Base-by-base conservation (phyloP, 2,113 vertebrate species). In the Oreochromis spilurus region DNA sequence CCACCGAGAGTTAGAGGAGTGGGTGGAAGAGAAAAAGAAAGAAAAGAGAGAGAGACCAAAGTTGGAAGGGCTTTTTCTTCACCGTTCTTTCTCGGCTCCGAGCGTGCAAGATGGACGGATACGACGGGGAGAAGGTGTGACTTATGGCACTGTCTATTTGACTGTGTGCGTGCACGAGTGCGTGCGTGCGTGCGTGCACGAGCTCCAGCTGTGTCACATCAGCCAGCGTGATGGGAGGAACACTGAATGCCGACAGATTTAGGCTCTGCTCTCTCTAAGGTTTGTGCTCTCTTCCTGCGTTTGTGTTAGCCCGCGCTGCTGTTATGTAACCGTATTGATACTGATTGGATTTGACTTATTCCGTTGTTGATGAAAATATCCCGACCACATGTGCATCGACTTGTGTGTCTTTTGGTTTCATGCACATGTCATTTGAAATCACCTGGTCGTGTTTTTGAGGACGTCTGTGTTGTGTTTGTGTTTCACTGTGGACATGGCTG, bases 1-100 rank as follows among this genome's bases (percentile, higher is more conserved):
- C 91, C 78, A 24, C 88, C 2, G 45, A 87, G 94, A 92, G 91
- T 83, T 87, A 93, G 87, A 84, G 88, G 88, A 89, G 95, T 94
- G 96, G 95, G 95, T 87, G 93, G 95, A 89, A 48, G 88, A 92
- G 87, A 91, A 84, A 90, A 19, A 67, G 60, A 81, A 67, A 82
- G 82, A 85, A 84, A 48, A 57, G 62, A 75, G 65, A 79, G 65
- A 81, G 88, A 89, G 83, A 77, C 45, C n/a, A 83, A 91, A 94
- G 89, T 91, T 89, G 89, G 90, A 89, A 82, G 88, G 84, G 83
- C 67, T 79, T 55, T 53, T 48, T 84, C 65, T 53, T 87, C 57
- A 72, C 79, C 16, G 36, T 38, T 89, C 70, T 78, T 65, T 67
- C 72, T 92, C 81, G 3, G 86, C 78, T 60, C 84, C 26, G 52